phyloP scores from a whole-genome alignment of 2,797 vertebrate genomes.

The Urocyon cinereoargenteus region DNA sequence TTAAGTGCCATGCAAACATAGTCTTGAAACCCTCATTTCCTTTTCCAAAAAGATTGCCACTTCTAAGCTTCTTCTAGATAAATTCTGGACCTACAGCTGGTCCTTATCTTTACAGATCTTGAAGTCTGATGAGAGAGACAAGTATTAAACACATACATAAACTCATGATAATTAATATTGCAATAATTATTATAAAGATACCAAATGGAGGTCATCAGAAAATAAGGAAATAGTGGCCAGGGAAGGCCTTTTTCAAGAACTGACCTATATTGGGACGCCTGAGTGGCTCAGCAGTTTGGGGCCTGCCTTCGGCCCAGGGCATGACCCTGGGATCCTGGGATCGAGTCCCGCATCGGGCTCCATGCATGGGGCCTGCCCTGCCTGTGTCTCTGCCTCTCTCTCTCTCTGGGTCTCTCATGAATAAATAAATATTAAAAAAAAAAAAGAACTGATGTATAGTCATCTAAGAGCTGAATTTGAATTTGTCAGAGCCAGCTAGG shows the following conservation, averaged over 20 bases:
- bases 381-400: no score
- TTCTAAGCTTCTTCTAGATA: constrained; percentile 24
- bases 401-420: no score
- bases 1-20: neutral
- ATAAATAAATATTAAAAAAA: no score
- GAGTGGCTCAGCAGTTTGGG: no score
- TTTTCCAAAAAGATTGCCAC: neutral
- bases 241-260: neutral
- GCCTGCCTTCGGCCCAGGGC: no score
- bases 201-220: neutral
- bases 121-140: neutral
- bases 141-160: neutral
- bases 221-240: neutral
- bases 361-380: no score
- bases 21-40: neutral
- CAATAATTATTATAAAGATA: neutral
- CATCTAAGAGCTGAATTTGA: constrained; percentile 14
- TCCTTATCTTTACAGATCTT: neutral
- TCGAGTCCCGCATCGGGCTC: no score
- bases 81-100: neutral
- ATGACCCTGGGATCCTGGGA: no score
- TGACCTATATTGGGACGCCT: neutral
- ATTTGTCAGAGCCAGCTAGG: neutral
- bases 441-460: neutral
- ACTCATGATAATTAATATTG: neutral